phyloP scores from a whole-genome alignment of 2,113 vertebrate species.

The Arizona elegans region DNA sequence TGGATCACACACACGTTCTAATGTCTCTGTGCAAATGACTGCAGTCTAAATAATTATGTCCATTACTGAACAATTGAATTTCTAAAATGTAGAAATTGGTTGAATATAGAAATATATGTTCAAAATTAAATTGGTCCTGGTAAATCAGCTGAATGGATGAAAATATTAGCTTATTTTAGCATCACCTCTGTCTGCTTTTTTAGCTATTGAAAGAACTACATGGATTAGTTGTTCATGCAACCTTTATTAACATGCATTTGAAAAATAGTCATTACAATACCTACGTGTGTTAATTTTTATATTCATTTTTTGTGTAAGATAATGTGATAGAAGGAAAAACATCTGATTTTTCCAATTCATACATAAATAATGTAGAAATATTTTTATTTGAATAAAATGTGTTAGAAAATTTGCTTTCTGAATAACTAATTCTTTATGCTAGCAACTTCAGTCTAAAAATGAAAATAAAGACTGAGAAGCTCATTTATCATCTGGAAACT shows the following conservation, averaged over 20 bases:
- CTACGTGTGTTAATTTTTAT: background rate
- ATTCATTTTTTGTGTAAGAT: conserved; percentile 3
- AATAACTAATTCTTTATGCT: background rate
- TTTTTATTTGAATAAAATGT: background rate
- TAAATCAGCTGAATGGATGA: background rate
- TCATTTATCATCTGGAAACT: background rate
- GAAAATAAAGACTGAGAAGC: background rate
- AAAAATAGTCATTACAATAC: background rate
- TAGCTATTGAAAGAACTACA: background rate
- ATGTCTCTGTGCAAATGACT: background rate
- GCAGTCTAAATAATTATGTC: background rate
- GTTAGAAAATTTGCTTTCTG: background rate
- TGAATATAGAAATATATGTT: background rate
- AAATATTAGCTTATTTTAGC: background rate
- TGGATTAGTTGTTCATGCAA: background rate
- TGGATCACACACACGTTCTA: background rate
- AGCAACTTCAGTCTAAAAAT: background rate
- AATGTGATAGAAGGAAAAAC: background rate
- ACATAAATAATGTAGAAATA: background rate
- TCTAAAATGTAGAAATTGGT: background rate
- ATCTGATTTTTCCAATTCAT: background rate
- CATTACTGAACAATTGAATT: background rate
- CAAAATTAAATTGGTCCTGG: background rate
- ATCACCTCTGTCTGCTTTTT: background rate
- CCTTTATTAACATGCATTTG: background rate